Evolutionary conservation across 2,113 vertebrate species (phyloP), one percentile per base, ranked within the genome.

Genomic region (Callopanchax toddi): DNA sequence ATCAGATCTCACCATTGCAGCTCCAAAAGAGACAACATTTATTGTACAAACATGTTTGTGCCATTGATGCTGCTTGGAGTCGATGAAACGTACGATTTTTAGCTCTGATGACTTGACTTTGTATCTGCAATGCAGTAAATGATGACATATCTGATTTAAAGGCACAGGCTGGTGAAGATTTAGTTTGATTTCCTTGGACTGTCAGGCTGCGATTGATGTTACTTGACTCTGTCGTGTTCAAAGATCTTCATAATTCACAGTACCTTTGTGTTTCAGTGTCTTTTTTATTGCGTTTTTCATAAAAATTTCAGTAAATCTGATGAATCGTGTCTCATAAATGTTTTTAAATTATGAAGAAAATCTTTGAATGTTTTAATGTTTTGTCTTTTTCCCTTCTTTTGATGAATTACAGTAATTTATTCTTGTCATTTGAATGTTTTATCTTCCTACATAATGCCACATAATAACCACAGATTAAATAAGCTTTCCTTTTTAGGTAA

Each of bases 91-190:
- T 70, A 71, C 54, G 4, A 59, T 58, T 64, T 65, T 65, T 76
- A 78, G 74, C 76, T 84, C 66, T 81, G 85, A 89, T 86, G 72
- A 80, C 75, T 77, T 45, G 72, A 82, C 75, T 77, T 45, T 57
- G 82, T 66, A 82, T 82, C 86, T 86, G 83, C 83, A 83, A 68
- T 82, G 86, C 83, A 85, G 77, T 89, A 80, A 79, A 75, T 60
- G 66, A 83, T 67, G 82, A 77, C 66, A 65, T 20, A 34, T 73
- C 77, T 74, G 81, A 88, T 86, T 84, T 84, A 88, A 86, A 87
- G 56, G 65, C 54, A 26, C 51, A 77, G 74, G 60, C 79, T 60
- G 43, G 61, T 32, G 56, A 69, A 66, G 46, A 63, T 70, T 45
- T 58, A 44, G 52, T 71, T 76, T 23, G 62, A 76, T 64, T 84